Evolutionary conservation across 1,140 invertebrate genomes (phyloP).

Genomic region (Sinella curviseta): DNA sequence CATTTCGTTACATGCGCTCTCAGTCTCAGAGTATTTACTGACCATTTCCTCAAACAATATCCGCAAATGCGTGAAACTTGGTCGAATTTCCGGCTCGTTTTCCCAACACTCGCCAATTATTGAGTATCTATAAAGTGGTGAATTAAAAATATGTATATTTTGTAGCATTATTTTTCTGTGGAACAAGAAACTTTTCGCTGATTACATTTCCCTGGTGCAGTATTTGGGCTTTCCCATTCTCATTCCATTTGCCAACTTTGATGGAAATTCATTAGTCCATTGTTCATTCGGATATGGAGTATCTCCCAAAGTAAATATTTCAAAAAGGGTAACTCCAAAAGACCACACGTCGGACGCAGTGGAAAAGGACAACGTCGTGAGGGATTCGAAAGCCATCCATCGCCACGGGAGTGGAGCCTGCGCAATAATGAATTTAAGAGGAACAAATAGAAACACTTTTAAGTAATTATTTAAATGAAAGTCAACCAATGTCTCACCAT

Average conservation of each 20-base stretch:
- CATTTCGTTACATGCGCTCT: too few relatives aligned
- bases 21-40: too few relatives aligned
- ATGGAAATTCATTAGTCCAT: neutral
- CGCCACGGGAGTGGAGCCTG: conserved; percentile 34
- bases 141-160: too few relatives aligned
- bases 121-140: conserved; percentile 25
- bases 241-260: conserved; percentile 1
- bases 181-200: neutral
- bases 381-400: conserved; percentile 56
- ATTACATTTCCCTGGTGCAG: conserved; percentile 9
- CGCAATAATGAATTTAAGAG: neutral
- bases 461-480: neutral
- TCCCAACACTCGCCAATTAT: conserved; percentile 26
- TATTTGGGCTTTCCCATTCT: conserved; percentile 10
- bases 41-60: neutral
- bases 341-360: conserved; percentile 80
- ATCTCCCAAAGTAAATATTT: conserved; percentile 76
- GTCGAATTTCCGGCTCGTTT: conserved; percentile 16
- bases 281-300: conserved; percentile 77
- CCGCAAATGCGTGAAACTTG: neutral
- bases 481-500: conserved; percentile 57
- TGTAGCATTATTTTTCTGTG: too few relatives aligned
- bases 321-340: conserved; percentile 77
- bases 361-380: conserved; percentile 69
- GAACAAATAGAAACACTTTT: neutral